A percentile compares a stretch with the other conserved stretches of the same genome.
phyloP scores from a whole-genome alignment of 2,113 vertebrate species.

The Gymnocephalus cernua region DNA sequence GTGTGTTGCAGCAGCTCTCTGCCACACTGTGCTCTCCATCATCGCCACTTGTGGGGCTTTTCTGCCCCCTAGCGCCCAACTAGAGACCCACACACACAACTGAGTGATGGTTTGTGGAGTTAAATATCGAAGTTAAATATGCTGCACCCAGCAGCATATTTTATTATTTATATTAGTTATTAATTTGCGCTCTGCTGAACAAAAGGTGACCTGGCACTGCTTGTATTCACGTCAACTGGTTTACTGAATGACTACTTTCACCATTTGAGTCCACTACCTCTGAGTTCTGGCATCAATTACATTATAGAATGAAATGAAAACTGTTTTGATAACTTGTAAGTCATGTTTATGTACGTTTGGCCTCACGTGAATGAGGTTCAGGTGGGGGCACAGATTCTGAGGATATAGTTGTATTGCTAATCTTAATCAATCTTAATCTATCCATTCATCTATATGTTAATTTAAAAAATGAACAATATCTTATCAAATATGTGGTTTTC shows the following conservation, averaged over 20 bases:
- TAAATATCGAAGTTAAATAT: slow-evolving; percentile 4
- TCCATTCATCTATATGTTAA: not conserved
- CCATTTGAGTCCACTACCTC: slow-evolving; percentile 1
- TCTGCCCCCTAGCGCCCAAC: slow-evolving; percentile 78
- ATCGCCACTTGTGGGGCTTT: slow-evolving; percentile 73
- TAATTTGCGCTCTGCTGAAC: slow-evolving; percentile 35
- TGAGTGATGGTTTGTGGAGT: not conserved
- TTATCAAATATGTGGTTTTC: not conserved
- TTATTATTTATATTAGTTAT: no score
- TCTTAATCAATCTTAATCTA: not conserved
- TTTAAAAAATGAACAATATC: not conserved
- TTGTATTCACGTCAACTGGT: slow-evolving; percentile 28
- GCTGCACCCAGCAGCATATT: no score
- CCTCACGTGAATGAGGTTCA: not conserved
- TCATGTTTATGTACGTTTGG: slow-evolving; percentile 4
- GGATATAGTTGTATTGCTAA: not conserved
- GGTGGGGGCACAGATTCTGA: not conserved
- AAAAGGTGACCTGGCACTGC: slow-evolving; percentile 13
- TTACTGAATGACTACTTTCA: slow-evolving; percentile 12
- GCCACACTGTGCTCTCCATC: not conserved
- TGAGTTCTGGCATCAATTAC: not conserved
- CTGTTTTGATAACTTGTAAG: not conserved
- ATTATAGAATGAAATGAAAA: not conserved
- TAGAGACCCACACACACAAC: not conserved
- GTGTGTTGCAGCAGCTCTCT: slow-evolving; percentile 9